Evolutionary conservation across 2,797 vertebrate species (phyloP).

Genomic region (Antennarius maculatus): DNA sequence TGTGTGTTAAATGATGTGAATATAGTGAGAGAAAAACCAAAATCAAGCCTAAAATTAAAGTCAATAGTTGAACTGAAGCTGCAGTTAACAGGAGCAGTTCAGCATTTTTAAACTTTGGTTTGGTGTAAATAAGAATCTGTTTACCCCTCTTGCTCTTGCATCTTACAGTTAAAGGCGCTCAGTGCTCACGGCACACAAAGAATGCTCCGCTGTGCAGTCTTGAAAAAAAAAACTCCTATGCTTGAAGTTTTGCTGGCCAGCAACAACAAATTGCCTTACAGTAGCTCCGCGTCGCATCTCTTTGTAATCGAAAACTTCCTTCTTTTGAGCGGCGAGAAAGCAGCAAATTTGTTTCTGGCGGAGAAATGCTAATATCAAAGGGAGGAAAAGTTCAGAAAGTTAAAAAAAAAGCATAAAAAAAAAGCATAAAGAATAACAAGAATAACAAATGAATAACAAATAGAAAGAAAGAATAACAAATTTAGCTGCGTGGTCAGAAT

Average conservation of each 20-base stretch:
- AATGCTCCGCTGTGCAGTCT: conserved; percentile 12
- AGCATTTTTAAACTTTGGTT: conserved; percentile 25
- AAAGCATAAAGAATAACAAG: conserved; percentile 26
- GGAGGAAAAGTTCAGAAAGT: background rate
- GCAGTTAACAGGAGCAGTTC: conserved; percentile 3
- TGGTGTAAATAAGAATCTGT: background rate
- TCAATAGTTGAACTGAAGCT: background rate
- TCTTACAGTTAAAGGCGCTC: conserved; percentile 13
- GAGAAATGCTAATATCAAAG: conserved; percentile 32
- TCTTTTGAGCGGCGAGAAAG: conserved; percentile 17
- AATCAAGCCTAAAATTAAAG: background rate
- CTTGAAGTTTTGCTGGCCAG: conserved; percentile 39
- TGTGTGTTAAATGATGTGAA: background rate
- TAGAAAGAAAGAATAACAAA: conserved; percentile 61
- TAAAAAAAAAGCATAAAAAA: background rate
- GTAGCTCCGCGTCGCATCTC: conserved; percentile 1
- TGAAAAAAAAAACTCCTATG: conserved; percentile 31
- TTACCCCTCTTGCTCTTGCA: conserved; percentile 4
- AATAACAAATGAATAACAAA: conserved; percentile 72
- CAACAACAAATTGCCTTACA: conserved; percentile 38
- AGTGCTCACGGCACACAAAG: background rate
- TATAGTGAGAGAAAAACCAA: too few species aligned
- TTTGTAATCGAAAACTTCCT: conserved; percentile 40
- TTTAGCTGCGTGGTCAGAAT: conserved; percentile 96
- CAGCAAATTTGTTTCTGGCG: conserved; percentile 23